A percentile compares a stretch with the other conserved stretches of the same genome.
These are phyloP conservation scores for Hypena proboscidalis DNA, from an alignment of 2,888 invertebrate species.

Conservation along the genomic window DNA sequence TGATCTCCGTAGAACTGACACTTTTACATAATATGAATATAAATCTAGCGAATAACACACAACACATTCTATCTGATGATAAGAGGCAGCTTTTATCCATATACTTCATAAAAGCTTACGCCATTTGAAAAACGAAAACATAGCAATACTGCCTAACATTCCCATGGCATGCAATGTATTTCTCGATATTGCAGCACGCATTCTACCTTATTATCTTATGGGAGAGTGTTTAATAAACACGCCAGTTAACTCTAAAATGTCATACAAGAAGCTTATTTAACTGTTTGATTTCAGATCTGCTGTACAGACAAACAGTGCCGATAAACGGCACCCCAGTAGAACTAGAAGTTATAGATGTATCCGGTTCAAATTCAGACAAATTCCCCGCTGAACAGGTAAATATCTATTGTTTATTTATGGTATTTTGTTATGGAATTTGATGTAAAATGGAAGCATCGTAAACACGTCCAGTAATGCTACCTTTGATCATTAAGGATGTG, in stretches of 20 bases:
- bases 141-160: too few species aligned
- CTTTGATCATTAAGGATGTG: background rate
- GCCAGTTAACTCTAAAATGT: too few species aligned
- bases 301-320: conserved; percentile 90
- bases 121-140: too few species aligned
- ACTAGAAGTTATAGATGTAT: conserved; percentile 92
- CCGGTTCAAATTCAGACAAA: conserved; percentile 88
- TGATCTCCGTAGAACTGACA: too few species aligned
- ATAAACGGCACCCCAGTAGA: conserved; percentile 90
- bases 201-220: too few species aligned
- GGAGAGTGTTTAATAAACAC: too few species aligned
- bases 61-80: too few species aligned
- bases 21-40: conserved; percentile 7
- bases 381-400: conserved; percentile 86
- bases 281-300: conserved; percentile 86
- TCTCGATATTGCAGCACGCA: too few species aligned
- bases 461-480: background rate
- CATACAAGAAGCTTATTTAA: conserved; percentile 26
- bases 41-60: too few species aligned
- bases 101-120: too few species aligned
- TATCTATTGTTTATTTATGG: conserved; percentile 14
- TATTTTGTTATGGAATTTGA: background rate
- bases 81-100: too few species aligned
- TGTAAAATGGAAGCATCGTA: background rate
- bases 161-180: too few species aligned